Evolutionary conservation across 2,113 vertebrate genomes (phyloP), one percentile per base, ranked within the genome.

Genomic region (Hirundichthys speculiger): DNA sequence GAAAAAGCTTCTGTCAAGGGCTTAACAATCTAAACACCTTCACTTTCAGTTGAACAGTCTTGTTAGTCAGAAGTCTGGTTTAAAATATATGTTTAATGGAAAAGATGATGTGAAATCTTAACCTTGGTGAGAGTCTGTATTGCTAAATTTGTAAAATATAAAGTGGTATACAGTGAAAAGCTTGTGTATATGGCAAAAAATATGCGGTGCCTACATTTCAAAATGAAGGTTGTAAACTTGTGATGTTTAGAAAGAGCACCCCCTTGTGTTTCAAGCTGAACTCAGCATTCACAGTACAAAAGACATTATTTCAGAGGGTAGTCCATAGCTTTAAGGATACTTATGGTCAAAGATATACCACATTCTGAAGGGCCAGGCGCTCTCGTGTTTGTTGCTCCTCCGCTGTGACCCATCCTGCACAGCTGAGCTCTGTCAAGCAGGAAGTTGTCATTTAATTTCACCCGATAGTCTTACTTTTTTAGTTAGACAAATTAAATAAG

Each of bases 341-440:
- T 98, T 97, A 89, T 95, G 96, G 88, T 99, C 98, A 3, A 99
- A 98, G 90, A 94, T 99, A 86, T 99, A 96, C 98, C 98, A 99
- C 67, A 99, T 92, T 82, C 94, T 95, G 87, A 99, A 97, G 0
- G 98, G 95, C 98, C 97, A 99, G 41, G 98, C 96, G 0, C 96
- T 96, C 50, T 98, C 96, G 1, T 95, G 93, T 87, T 96, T 97
- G 0, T 94, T 97, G 51, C 92, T 95, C 81, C 94, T 94, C 73
- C 92, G 89, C 83, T 94, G 94, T 0, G 83, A 93, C 0, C 87
- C 96, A 56, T 97, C 96, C 5, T 94, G 78, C 73, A 91, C 66
- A 0, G 86, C 9, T 62, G 80, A 78, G 54, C 55, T 76, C 89
- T 89, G 67, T 30, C 9, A 13, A 61, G 18, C 13, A 66, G 1